Conservation (phyloP, 2,113 vertebrate species). For the Trematocara variabile region DNA sequence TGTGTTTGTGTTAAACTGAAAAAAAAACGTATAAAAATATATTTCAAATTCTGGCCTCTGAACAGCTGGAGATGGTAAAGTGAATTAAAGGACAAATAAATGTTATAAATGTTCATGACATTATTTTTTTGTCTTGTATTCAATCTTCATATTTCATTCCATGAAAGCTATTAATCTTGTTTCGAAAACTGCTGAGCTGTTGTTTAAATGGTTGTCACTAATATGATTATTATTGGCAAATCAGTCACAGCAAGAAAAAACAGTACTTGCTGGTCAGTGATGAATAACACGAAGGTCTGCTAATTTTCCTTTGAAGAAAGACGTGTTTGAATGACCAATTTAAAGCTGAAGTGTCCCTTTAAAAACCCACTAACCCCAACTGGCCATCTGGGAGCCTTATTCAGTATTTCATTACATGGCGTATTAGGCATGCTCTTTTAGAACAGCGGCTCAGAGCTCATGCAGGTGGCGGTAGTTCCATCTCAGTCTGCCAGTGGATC, state of each 20-base stretch:
- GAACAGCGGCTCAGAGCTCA: slow-evolving; percentile 4
- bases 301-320: background rate
- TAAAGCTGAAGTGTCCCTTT: slow-evolving; percentile 31
- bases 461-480: background rate
- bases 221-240: background rate
- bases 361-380: slow-evolving; percentile 29
- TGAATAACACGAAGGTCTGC: background rate
- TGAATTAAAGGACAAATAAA: background rate
- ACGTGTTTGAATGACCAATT: background rate
- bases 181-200: background rate
- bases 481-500: slow-evolving; percentile 30
- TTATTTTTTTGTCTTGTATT: background rate
- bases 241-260: background rate
- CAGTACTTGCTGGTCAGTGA: background rate
- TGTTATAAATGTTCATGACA: background rate
- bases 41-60: background rate
- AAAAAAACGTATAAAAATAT: background rate
- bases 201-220: background rate
- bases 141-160: background rate
- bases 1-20: background rate
- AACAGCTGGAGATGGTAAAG: background rate
- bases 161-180: background rate
- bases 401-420: slow-evolving; percentile 62
- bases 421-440: slow-evolving; percentile 45
- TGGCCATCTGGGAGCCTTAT: slow-evolving; percentile 22